These are phyloP conservation scores for Chrysocyon brachyurus DNA, from an alignment of 2,797 vertebrate genomes.

Conservation along the genomic window DNA sequence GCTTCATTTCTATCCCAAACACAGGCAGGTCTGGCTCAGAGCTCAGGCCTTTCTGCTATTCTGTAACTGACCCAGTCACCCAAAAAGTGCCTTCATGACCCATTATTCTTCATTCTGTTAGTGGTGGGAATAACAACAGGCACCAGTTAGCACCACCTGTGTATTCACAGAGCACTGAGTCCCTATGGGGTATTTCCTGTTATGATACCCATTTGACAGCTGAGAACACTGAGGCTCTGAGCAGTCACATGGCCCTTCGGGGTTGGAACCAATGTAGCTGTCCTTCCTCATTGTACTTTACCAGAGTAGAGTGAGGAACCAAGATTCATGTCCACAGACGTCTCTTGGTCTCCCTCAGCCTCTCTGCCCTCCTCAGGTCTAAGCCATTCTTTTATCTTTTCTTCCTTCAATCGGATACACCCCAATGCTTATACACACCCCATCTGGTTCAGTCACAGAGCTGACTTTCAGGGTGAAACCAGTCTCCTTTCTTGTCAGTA, in stretches of 20 bases:
- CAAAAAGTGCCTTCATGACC: neutral
- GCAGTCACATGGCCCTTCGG: neutral
- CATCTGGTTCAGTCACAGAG: neutral
- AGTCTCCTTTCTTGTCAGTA: neutral
- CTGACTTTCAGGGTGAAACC: neutral
- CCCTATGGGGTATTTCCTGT: neutral
- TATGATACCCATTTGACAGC: neutral
- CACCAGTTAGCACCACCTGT: fast-evolving
- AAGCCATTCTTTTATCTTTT: neutral
- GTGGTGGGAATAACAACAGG: neutral
- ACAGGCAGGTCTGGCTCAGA: neutral
- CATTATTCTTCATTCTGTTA: neutral
- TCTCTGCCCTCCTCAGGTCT: neutral
- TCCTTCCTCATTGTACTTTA: neutral
- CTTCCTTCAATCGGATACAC: neutral
- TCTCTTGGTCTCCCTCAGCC: neutral
- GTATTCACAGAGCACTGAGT: neutral
- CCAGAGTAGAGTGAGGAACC: neutral
- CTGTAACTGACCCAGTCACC: neutral
- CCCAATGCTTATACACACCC: neutral
- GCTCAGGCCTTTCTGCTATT: neutral
- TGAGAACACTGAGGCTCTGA: neutral
- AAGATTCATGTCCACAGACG: neutral
- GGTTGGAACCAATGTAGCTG: neutral
- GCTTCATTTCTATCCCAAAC: neutral